Base-by-base conservation (phyloP, 2,888 invertebrate genomes). In the Hypercompe scribonia region DNA sequence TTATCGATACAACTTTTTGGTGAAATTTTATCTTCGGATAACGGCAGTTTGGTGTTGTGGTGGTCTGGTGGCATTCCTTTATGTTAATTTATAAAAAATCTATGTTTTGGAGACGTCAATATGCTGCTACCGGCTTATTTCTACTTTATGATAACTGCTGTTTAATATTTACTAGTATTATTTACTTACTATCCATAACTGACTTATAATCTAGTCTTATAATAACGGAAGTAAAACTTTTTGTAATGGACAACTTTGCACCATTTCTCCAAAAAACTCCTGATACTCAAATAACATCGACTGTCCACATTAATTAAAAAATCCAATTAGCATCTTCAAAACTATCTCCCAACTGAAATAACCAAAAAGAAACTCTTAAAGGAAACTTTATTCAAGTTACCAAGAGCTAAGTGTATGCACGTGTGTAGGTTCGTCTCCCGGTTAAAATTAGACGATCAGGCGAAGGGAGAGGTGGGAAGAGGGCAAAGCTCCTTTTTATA, bases 401-500 rank as follows among this genome's bases (percentile, higher is more conserved):
- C 83, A 86, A 89, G 90, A 77, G 90, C 90, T 93, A 93, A 94
- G 93, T 93, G 91, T 91, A 89, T 90, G 92, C 95, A 95, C 94
- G 94, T 95, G 95, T 89, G 91, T 77, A 87, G 88, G 92, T 94
- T 93, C 91, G 92, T 91, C 90, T 93, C 92, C 90, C 90, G 90
- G 89, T 89, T 95, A 95, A 93, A 92, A 92, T 93, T 95, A 94
- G 95, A 91, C 84, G 83, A 82, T 87, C 88, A 85, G 83, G 84
- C 84, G 81, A 79, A 82, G 84, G 86, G 84, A 87, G 87, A 85
- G 88, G 86, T 84, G 83, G 84, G 85, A 66, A 74, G 64, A 74
- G 88, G 88, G 91, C 91, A 93, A 91, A 93, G 92, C 90, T 90
- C 94, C 95, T 95, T 95, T 95, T 95, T 95, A 94, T 95, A 95